A percentile compares a stretch with the other conserved stretches of the same genome.
These are phyloP conservation scores for Xanthorhoe designata DNA, from an alignment of 2,888 invertebrate species.

Conservation along the genomic window DNA sequence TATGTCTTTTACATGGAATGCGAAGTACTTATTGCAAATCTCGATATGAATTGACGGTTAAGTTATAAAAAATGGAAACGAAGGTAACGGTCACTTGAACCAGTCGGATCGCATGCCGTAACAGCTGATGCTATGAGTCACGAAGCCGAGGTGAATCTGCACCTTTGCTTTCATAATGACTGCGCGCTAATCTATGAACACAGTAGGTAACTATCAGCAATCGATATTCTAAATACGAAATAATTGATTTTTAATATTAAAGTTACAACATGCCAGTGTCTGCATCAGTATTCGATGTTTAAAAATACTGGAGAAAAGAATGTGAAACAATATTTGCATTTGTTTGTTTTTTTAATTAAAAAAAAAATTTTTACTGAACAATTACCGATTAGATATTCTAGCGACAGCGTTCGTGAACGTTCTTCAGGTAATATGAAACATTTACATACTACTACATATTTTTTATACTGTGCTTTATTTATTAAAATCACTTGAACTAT, in stretches of 20 bases:
- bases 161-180: conserved; percentile 27
- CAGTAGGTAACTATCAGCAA: not conserved
- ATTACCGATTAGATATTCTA: no score
- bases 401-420: no score
- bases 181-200: conserved; percentile 1
- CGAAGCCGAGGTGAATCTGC: conserved; percentile 15
- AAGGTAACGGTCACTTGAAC: conserved; percentile 43
- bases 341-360: no score
- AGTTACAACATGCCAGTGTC: not conserved
- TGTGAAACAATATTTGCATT: not conserved
- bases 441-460: no score
- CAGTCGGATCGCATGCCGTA: conserved; percentile 43
- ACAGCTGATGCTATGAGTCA: conserved; percentile 40
- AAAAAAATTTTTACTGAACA: no score
- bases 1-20: not conserved
- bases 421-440: no score
- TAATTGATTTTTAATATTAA: not conserved
- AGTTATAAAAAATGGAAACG: conserved; percentile 38
- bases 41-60: conserved; percentile 17
- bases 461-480: no score
- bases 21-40: conserved; percentile 8
- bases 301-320: not conserved
- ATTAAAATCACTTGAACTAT: no score
- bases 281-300: not conserved
- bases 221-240: not conserved